A percentile compares a stretch with the other conserved stretches of the same genome.
Conservation (phyloP, 2,113 vertebrate genomes). For the Anser cygnoides region DNA sequence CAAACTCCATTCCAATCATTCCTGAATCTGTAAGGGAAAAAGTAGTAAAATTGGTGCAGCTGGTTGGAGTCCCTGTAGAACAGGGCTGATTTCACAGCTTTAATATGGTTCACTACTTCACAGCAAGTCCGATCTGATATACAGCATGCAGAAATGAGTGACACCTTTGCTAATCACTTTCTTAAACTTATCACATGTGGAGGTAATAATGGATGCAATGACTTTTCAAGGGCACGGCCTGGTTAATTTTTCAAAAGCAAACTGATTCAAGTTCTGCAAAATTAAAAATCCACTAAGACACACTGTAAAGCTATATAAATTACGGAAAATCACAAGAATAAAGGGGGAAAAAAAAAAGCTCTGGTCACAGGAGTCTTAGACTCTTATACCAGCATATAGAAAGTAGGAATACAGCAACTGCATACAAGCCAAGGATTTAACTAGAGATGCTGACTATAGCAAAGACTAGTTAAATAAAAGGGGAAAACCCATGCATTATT, state of each 20-base stretch:
- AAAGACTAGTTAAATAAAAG: conserved; percentile 20
- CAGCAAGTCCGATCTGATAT: conserved; percentile 67
- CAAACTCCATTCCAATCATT: conserved; percentile 73
- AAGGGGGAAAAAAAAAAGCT: not conserved
- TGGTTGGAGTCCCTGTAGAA: conserved; percentile 58
- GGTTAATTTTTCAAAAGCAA: conserved; percentile 67
- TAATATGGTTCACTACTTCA: conserved; percentile 71
- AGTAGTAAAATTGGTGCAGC: conserved; percentile 62
- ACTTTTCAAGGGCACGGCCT: conserved; percentile 69
- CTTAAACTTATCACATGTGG: conserved; percentile 72
- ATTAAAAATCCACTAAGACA: conserved; percentile 59
- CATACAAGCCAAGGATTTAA: not conserved
- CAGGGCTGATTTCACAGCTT: conserved; percentile 70
- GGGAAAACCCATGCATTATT: not conserved
- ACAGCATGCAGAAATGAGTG: conserved; percentile 63
- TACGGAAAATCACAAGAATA: not conserved
- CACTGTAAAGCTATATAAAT: conserved; percentile 29
- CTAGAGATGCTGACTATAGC: not conserved
- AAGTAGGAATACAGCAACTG: not conserved
- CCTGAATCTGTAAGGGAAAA: conserved; percentile 64
- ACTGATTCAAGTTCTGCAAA: conserved; percentile 37
- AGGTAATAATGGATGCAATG: conserved; percentile 63
- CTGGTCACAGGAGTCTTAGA: not conserved
- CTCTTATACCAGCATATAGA: not conserved
- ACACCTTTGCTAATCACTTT: conserved; percentile 73